A percentile compares a stretch with the other conserved stretches of the same genome.
Evolutionary conservation across 1,140 invertebrate genomes (phyloP).

Genomic region (Amphibalanus amphitrite): DNA sequence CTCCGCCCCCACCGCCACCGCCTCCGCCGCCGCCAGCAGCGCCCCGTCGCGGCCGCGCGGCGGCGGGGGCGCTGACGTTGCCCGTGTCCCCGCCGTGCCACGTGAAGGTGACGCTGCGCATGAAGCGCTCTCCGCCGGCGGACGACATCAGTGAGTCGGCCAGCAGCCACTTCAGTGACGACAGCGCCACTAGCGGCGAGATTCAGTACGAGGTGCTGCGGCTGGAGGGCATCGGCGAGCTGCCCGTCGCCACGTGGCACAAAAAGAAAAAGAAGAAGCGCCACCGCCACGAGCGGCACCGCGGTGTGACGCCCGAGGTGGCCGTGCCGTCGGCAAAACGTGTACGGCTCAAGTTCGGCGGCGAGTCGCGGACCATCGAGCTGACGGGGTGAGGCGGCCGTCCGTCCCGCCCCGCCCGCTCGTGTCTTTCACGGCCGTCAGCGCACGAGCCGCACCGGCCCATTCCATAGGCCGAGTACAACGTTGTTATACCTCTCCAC

Average conservation of each 20-base stretch:
- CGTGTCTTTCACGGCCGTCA: not conserved
- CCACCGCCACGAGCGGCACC: not conserved
- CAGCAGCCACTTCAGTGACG: not conserved
- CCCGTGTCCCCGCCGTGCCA: not conserved
- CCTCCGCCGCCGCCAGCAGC: too few relatives aligned
- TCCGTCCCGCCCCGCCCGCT: too few relatives aligned
- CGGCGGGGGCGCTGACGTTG: too few relatives aligned
- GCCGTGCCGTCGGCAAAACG: not conserved
- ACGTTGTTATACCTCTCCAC: not conserved
- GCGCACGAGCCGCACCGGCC: too few relatives aligned
- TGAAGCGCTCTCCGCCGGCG: not conserved
- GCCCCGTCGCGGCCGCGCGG: too few relatives aligned
- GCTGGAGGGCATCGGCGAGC: not conserved
- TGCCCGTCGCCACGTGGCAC: not conserved
- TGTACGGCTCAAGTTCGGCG: not conserved
- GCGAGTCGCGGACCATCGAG: not conserved
- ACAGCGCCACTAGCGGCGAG: not conserved
- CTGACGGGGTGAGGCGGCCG: not conserved
- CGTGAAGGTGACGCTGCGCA: not conserved
- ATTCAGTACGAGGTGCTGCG: not conserved
- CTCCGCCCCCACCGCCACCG: too few relatives aligned
- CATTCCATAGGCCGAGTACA: conserved; percentile 1
- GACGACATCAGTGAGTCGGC: not conserved
- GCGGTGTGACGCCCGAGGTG: not conserved
- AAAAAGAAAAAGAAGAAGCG: not conserved